Conservation (phyloP, 2,888 invertebrate genomes). For the Dermolepida albohirtum region DNA sequence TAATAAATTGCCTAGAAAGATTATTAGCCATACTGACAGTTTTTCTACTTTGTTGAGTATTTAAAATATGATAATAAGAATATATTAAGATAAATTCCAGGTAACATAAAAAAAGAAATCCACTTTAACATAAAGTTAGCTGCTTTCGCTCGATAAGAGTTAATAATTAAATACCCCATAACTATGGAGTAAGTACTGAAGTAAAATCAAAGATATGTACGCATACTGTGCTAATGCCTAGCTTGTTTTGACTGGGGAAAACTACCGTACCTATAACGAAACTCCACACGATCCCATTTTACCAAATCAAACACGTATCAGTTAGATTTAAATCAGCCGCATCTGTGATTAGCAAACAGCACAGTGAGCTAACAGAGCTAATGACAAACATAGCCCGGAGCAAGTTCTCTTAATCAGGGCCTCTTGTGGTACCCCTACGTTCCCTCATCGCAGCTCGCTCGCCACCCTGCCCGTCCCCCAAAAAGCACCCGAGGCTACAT, state of each 20-base stretch:
- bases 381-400: constrained; percentile 63
- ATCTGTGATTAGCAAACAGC: constrained; percentile 66
- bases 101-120: background rate
- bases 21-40: too few relatives aligned
- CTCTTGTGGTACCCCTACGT: constrained; percentile 50
- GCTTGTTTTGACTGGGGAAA: constrained; percentile 15
- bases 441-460: constrained; percentile 53
- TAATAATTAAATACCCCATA: too few relatives aligned
- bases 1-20: too few relatives aligned
- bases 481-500: constrained; percentile 56
- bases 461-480: constrained; percentile 51
- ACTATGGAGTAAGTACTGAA: constrained; percentile 1
- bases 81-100: too few relatives aligned
- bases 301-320: constrained; percentile 53
- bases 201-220: constrained; percentile 22
- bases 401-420: constrained; percentile 63
- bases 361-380: constrained; percentile 63
- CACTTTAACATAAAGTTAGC: background rate
- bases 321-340: constrained; percentile 58
- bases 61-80: too few relatives aligned
- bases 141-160: background rate
- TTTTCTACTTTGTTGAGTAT: too few relatives aligned
- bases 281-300: constrained; percentile 28
- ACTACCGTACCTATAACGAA: constrained; percentile 5
- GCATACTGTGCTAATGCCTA: background rate